These are phyloP conservation scores for Protodeltote pygarga DNA, from an alignment of 2,888 invertebrate species.

Conservation along the genomic window DNA sequence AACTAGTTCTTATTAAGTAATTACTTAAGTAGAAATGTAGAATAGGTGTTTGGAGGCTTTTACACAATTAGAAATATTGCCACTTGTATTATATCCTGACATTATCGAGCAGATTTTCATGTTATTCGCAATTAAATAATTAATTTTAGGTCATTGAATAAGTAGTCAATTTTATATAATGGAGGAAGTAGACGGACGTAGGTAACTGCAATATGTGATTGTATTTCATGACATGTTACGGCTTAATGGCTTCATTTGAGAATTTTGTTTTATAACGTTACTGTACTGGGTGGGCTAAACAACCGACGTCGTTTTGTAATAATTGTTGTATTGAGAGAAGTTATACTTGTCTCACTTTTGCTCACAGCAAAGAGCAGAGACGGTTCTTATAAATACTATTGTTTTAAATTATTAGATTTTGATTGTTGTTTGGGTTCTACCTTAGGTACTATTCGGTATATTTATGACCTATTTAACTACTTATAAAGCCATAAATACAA, in stretches of 20 bases:
- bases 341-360: too few relatives aligned
- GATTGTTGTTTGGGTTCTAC: too few relatives aligned
- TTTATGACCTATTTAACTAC: too few relatives aligned
- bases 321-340: too few relatives aligned
- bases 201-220: slow-evolving; percentile 54
- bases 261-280: slow-evolving; percentile 51
- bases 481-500: too few relatives aligned
- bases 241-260: slow-evolving; percentile 55
- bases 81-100: slow-evolving; percentile 76
- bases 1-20: slow-evolving; percentile 59
- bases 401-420: too few relatives aligned
- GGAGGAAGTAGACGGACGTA: slow-evolving; percentile 56
- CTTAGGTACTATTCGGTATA: too few relatives aligned
- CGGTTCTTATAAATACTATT: too few relatives aligned
- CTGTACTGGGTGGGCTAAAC: too few relatives aligned
- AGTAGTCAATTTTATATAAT: slow-evolving; percentile 81
- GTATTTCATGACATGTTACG: slow-evolving; percentile 55
- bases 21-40: slow-evolving; percentile 69
- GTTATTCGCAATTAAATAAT: slow-evolving; percentile 68
- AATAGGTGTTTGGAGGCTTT: slow-evolving; percentile 85
- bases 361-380: too few relatives aligned
- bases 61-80: slow-evolving; percentile 78
- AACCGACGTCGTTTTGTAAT: too few relatives aligned
- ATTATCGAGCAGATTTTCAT: slow-evolving; percentile 69
- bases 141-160: slow-evolving; percentile 58